Conservation (phyloP, 2,888 invertebrate genomes). For the Lycocerus yunnanus region DNA sequence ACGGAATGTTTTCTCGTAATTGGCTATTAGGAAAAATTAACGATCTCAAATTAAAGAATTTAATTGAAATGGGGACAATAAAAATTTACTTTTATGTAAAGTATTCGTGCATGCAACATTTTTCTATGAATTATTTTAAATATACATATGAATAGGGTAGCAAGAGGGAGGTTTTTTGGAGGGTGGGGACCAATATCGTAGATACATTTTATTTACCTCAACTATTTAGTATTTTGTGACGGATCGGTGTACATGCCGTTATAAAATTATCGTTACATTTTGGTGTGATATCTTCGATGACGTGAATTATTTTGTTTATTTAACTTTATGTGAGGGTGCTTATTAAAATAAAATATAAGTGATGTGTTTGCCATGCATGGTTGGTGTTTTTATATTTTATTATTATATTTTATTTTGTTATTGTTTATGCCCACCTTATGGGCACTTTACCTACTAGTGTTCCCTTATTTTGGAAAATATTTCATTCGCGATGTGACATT, state of each 20-base stretch:
- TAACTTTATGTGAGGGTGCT: slow-evolving; percentile 19
- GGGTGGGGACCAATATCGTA: slow-evolving; percentile 39
- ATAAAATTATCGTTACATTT: slow-evolving; percentile 19
- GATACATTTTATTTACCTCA: slow-evolving; percentile 39
- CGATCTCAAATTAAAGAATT: slow-evolving; percentile 7
- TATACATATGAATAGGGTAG: slow-evolving; percentile 27
- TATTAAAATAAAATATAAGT: slow-evolving; percentile 17
- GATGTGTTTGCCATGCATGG: slow-evolving; percentile 15
- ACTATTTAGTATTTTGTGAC: slow-evolving; percentile 33
- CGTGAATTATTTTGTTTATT: slow-evolving; percentile 17
- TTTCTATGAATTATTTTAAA: slow-evolving; percentile 41
- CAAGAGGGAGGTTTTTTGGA: slow-evolving; percentile 35
- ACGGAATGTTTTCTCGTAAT: slow-evolving; percentile 18
- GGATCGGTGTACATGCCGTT: slow-evolving; percentile 22
- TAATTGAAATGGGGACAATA: slow-evolving; percentile 10
- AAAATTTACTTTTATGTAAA: slow-evolving; percentile 18
- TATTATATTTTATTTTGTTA: not conserved
- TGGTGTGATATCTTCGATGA: slow-evolving; percentile 1
- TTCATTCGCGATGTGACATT: slow-evolving; percentile 17
- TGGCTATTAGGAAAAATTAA: not conserved
- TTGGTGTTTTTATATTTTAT: slow-evolving; percentile 4
- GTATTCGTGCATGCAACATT: slow-evolving; percentile 35
- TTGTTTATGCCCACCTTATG: too few species aligned
- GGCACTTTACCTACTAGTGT: not conserved
- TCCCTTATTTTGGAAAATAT: slow-evolving; percentile 4